These are phyloP conservation scores for Chaenogobius annularis DNA, from an alignment of 2,113 vertebrate genomes.

Conservation along the genomic window DNA sequence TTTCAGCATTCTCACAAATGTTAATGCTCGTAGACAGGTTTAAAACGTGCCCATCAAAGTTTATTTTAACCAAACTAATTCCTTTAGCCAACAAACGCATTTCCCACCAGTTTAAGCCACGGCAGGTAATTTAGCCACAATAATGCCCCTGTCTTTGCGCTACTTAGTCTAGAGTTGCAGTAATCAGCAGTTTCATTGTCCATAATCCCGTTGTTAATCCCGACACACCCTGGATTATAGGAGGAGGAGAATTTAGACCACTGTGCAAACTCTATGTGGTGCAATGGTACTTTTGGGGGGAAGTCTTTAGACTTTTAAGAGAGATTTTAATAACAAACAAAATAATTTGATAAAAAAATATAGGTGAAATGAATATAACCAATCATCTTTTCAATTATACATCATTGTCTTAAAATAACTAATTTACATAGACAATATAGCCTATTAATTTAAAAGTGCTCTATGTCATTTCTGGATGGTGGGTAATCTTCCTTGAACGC, in stretches of 20 bases:
- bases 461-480: no score
- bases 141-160: slow-evolving; percentile 3
- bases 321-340: no score
- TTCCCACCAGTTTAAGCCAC: slow-evolving; percentile 4
- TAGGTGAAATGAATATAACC: no score
- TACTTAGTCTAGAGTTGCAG: slow-evolving; percentile 39
- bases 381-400: no score
- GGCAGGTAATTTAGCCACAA: slow-evolving; percentile 28
- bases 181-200: slow-evolving; percentile 70
- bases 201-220: slow-evolving; percentile 66
- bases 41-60: neutral
- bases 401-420: no score
- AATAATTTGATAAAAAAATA: no score
- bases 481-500: no score
- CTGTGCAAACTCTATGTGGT: neutral
- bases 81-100: neutral
- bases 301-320: no score
- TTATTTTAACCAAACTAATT: neutral
- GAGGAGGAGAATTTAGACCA: slow-evolving; percentile 12
- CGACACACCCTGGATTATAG: slow-evolving; percentile 62
- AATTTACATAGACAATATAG: no score
- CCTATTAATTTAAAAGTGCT: no score
- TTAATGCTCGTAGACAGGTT: neutral
- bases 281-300: no score
- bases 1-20: no score